Base-by-base conservation (phyloP, 2,113 vertebrate species). In the Circaetus cinerascens region DNA sequence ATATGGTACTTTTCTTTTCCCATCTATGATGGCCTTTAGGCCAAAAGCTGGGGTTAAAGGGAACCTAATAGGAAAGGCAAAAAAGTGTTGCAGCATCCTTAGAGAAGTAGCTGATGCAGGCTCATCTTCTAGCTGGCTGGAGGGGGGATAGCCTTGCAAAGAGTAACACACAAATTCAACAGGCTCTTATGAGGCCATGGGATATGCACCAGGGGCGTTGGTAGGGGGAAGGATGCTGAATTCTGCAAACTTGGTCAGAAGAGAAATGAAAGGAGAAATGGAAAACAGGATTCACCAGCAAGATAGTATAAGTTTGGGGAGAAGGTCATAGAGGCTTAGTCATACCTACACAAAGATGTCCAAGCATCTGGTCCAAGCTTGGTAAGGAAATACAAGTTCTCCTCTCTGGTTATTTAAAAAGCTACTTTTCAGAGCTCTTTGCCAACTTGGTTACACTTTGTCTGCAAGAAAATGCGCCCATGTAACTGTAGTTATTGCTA, bases 301-400 rank as follows among this genome's bases (percentile, higher is more conserved):
- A 86, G 55, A 38, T 89, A 57, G 29, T 46, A 48, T 53, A 73
- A 82, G 36, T 90, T 76, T 91, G 45, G 55, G 75, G 68, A 95
- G 59, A 95, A 95, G 86, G 95, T 96, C 86, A 92, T 7, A 55
- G 29, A 95, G 50, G 46, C 91, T 96, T 95, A 96, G 94, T 96
- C 91, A 92, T 88, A 83, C 67, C 40, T 66, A 86, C 43, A 79
- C 38, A 85, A 95, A 90, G 78, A 79, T 90, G 53, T 51, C 74
- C 74, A 90, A 88, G 86, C 68, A 91, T 77, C 82, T 90, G 78
- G 74, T 90, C 74, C 48, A 95, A 88, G 71, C 38, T 74, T 50
- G n/a, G 45, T 67, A 88, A 84, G 34, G 56, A 95, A 92, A 89
- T 8, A 57, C 8, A 85, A 79, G 20, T 62, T 93, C 40, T 95